Percentiles rank a stretch among this genome's conserved stretches.
Conservation (phyloP, 1,140 invertebrate species). For the Drosophila seguyi region DNA sequence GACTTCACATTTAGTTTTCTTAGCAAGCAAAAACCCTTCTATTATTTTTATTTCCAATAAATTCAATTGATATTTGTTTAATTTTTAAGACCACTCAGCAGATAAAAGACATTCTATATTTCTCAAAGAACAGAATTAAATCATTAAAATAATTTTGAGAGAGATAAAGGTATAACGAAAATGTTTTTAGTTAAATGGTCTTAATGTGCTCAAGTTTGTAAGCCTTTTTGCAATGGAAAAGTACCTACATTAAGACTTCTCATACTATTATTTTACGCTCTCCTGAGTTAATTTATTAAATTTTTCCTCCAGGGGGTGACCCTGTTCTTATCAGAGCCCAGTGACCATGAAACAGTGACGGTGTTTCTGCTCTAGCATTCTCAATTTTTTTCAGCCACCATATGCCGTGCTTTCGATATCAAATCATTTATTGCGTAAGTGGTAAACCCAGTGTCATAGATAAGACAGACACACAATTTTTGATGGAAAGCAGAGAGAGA, state of each 20-base stretch:
- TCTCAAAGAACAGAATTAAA: background rate
- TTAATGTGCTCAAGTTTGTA: background rate
- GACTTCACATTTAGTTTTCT: background rate
- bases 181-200: background rate
- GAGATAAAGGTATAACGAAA: background rate
- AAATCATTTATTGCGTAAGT: conserved; percentile 48
- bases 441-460: conserved; percentile 24
- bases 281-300: background rate
- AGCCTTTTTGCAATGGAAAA: conserved; percentile 3
- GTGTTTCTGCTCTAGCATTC: conserved; percentile 4
- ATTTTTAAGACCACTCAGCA: background rate
- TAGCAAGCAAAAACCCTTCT: background rate
- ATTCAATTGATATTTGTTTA: background rate
- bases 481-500: background rate
- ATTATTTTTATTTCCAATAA: background rate
- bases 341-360: conserved; percentile 36
- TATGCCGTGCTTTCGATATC: conserved; percentile 42
- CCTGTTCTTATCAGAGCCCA: conserved; percentile 18
- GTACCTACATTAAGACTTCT: background rate
- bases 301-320: conserved; percentile 6
- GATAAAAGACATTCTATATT: background rate
- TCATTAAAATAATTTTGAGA: background rate
- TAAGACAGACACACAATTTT: conserved; percentile 1
- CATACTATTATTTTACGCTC: background rate
- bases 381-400: conserved; percentile 18